These are phyloP conservation scores for Mystacornis crossleyi DNA, from an alignment of 2,113 vertebrate species.

Conservation along the genomic window DNA sequence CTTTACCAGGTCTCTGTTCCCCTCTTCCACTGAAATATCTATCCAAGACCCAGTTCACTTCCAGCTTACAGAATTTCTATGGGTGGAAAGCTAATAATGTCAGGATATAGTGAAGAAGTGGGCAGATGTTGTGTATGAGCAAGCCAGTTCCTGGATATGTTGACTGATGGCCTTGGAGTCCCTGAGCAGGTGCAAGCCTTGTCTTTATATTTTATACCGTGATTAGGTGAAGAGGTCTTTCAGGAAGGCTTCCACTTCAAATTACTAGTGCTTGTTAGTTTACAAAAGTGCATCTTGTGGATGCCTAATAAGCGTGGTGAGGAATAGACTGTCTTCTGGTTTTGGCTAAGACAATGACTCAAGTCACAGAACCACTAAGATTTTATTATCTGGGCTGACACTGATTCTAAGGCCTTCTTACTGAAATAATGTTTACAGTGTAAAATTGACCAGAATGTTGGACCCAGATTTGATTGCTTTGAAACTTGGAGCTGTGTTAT, in stretches of 20 bases:
- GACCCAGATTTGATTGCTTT: background rate
- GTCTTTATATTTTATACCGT: background rate
- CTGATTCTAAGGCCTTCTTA: background rate
- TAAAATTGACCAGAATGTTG: background rate
- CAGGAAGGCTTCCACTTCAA: background rate
- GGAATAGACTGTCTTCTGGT: background rate
- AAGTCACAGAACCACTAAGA: background rate
- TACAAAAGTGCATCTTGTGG: background rate
- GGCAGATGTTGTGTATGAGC: rapidly evolving
- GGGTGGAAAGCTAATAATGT: background rate
- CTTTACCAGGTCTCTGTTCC: background rate
- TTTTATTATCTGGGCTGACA: background rate
- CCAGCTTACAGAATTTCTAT: background rate
- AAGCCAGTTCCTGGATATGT: background rate
- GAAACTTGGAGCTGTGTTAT: background rate
- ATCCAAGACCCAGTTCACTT: background rate
- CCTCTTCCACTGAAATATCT: background rate
- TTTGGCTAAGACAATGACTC: background rate
- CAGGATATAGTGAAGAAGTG: background rate
- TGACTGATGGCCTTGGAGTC: background rate
- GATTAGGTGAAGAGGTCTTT: background rate
- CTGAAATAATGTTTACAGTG: background rate
- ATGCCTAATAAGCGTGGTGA: background rate
- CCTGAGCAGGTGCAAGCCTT: background rate
- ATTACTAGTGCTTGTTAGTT: background rate